A percentile compares a stretch with the other conserved stretches of the same genome.
Conservation (phyloP, 2,797 vertebrate genomes). For the Mormyrops boulengeri region DNA sequence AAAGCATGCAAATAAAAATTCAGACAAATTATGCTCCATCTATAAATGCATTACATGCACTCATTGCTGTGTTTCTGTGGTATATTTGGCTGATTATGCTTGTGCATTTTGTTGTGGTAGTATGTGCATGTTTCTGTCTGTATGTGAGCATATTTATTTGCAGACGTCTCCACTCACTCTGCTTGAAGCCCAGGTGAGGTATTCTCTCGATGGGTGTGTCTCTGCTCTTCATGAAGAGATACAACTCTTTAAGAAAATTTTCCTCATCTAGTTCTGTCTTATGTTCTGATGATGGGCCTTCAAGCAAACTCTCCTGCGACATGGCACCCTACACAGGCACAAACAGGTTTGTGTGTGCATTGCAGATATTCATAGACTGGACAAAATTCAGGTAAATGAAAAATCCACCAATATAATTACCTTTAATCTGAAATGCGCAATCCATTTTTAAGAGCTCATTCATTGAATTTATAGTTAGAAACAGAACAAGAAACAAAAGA, state of each 20-base stretch:
- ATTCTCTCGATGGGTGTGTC: slow-evolving; percentile 65
- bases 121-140: not conserved
- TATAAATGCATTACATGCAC: not conserved
- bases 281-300: slow-evolving; percentile 28
- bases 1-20: slow-evolving; percentile 12
- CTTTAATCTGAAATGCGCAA: not conserved
- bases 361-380: not conserved
- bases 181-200: slow-evolving; percentile 70
- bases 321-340: slow-evolving; percentile 24
- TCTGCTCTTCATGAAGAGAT: slow-evolving; percentile 65
- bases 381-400: not conserved
- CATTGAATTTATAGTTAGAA: not conserved
- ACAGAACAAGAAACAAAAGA: not conserved
- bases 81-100: not conserved
- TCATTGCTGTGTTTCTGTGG: not conserved
- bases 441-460: not conserved
- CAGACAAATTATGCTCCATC: not conserved
- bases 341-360: not conserved
- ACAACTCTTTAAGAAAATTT: slow-evolving; percentile 60
- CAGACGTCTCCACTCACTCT: slow-evolving; percentile 49
- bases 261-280: slow-evolving; percentile 49
- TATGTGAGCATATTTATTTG: not conserved
- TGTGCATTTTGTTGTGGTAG: not conserved
- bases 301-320: slow-evolving; percentile 30
- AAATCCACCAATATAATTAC: not conserved